Evolutionary conservation across 2,113 vertebrate species (phyloP).

Genomic region (Ursus arctos): DNA sequence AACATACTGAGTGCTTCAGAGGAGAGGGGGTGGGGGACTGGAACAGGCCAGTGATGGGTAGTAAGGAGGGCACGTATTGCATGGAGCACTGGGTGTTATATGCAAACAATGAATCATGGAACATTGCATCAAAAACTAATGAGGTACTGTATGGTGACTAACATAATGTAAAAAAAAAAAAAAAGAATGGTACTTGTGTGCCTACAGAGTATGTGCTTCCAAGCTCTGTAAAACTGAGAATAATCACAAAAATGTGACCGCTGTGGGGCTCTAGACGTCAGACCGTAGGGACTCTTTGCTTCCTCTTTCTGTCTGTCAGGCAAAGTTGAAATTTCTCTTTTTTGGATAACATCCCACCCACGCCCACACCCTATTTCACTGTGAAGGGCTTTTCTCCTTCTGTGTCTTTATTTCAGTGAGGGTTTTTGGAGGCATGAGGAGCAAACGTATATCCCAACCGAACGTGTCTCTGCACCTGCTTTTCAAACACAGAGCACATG

Average conservation of each 20-base stretch:
- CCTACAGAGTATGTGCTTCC: rapidly evolving
- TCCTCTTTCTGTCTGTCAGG: neutral
- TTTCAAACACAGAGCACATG: neutral
- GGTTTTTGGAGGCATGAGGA: neutral
- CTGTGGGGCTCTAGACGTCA: rapidly evolving
- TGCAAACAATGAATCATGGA: no score
- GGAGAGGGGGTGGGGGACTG: no score
- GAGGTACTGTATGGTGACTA: no score
- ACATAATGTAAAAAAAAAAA: no score
- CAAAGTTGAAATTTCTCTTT: neutral
- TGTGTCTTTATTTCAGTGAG: neutral
- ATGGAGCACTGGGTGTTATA: no score
- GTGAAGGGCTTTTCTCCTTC: neutral
- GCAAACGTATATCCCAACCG: rapidly evolving
- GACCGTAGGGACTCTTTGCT: no score
- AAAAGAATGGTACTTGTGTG: rapidly evolving
- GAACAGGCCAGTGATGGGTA: no score
- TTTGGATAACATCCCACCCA: neutral
- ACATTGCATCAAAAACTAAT: no score
- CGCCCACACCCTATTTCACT: neutral
- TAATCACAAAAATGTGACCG: neutral
- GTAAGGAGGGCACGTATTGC: no score
- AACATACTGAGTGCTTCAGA: no score
- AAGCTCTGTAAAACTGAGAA: neutral
- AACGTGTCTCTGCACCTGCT: no score